A percentile compares a stretch with the other conserved stretches of the same genome.
These are phyloP conservation scores for Tipula confusa DNA, from an alignment of 2,888 invertebrate species.

Conservation along the genomic window DNA sequence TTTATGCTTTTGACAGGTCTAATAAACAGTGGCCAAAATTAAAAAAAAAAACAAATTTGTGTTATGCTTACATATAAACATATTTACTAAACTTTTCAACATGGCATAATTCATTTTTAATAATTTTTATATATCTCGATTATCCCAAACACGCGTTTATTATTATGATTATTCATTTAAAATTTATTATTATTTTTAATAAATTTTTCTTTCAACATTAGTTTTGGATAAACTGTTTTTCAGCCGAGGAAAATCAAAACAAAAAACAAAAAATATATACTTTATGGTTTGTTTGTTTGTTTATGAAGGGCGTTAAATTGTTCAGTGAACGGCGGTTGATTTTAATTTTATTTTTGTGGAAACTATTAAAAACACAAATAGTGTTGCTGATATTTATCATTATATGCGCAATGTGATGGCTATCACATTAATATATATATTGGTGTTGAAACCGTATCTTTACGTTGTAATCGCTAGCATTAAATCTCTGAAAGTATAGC, in stretches of 20 bases:
- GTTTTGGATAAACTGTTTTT: not conserved
- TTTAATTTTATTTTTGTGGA: not conserved
- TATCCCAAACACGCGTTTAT: constrained; percentile 9
- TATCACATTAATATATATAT: not conserved
- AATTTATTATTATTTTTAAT: constrained; percentile 25
- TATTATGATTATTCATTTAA: not conserved
- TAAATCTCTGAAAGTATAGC: not conserved
- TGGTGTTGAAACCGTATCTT: not conserved
- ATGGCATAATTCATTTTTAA: constrained; percentile 25
- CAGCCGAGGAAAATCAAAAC: no score
- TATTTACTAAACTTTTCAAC: not conserved
- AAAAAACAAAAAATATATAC: not conserved
- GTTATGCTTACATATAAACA: not conserved
- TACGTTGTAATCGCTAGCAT: not conserved
- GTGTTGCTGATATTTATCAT: not conserved
- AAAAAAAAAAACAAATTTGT: not conserved
- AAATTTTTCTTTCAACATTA: not conserved
- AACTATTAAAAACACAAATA: not conserved
- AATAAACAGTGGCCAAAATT: not conserved
- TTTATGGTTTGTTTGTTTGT: constrained; percentile 12
- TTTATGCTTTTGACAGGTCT: not conserved
- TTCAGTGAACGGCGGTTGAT: not conserved
- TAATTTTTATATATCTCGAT: not conserved
- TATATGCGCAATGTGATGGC: not conserved
- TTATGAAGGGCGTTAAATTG: constrained; percentile 25